phyloP scores from a whole-genome alignment of 2,797 vertebrate species.

The Spheniscus humboldti region DNA sequence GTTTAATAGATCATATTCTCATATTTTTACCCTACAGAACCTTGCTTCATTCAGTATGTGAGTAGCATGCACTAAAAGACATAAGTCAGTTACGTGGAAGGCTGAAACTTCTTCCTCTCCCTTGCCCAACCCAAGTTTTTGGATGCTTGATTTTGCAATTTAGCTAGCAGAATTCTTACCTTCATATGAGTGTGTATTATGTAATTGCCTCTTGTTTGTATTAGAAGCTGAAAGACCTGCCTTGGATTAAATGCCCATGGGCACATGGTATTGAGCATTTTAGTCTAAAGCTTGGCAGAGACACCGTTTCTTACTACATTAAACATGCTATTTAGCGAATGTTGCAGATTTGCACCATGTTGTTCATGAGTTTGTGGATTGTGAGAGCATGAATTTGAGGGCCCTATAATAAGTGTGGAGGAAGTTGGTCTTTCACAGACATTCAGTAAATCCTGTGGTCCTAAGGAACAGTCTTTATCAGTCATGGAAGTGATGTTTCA shows the following conservation, averaged over 20 bases:
- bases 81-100: not conserved
- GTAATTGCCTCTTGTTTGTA: not conserved
- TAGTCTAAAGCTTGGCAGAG: not conserved
- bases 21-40: not conserved
- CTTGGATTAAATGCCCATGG: not conserved
- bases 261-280: not conserved
- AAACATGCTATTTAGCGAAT: not conserved
- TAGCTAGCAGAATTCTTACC: not conserved
- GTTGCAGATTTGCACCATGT: not conserved
- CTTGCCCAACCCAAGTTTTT: not conserved
- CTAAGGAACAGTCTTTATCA: not conserved
- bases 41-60: not conserved
- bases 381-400: not conserved
- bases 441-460: not conserved
- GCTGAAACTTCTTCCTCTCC: not conserved
- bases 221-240: accelerated
- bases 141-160: not conserved
- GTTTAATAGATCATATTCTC: not conserved
- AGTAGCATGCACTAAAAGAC: not conserved
- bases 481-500: not conserved
- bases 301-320: not conserved
- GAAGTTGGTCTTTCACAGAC: not conserved
- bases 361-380: not conserved
- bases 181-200: not conserved
- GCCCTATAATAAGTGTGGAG: not conserved